phyloP scores from a whole-genome alignment of 2,113 vertebrate genomes.

The rat (Rattus norvegicus) region DNA sequence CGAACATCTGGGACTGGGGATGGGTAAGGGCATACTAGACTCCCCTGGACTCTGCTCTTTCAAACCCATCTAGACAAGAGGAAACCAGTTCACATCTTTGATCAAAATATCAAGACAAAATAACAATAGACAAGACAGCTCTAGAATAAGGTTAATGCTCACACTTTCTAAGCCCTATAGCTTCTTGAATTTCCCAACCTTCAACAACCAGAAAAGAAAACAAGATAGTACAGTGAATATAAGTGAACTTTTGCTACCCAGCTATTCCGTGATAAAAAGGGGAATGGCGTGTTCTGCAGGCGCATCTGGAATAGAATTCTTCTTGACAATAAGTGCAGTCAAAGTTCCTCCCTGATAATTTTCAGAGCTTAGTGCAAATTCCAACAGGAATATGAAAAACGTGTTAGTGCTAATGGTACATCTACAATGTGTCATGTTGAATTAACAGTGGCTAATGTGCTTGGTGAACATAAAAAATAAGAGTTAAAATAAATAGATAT shows the following conservation, averaged over 20 bases:
- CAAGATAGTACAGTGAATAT: conserved; percentile 13
- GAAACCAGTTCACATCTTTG: not conserved
- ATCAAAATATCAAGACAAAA: conserved; percentile 61
- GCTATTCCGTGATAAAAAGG: not conserved
- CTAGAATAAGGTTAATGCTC: not conserved
- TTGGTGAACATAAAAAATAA: conserved; percentile 25
- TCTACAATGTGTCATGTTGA: conserved; percentile 64
- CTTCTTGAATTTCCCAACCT: conserved; percentile 29
- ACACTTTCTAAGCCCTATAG: not conserved
- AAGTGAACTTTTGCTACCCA: conserved; percentile 47
- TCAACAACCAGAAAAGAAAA: not conserved
- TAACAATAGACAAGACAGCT: not conserved
- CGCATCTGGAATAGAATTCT: conserved; percentile 60
- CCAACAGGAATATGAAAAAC: conserved; percentile 70
- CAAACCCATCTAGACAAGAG: conserved; percentile 40
- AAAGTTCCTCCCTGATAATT: conserved; percentile 60
- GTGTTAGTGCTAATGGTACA: conserved; percentile 55
- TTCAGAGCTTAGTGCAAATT: conserved; percentile 60
- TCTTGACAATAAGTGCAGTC: conserved; percentile 68
- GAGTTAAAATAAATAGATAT: not conserved
- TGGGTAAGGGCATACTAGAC: not conserved
- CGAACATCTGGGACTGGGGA: not conserved
- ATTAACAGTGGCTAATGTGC: conserved; percentile 71
- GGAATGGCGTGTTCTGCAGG: conserved; percentile 34
- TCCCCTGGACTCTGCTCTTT: conserved; percentile 35